These are phyloP conservation scores for Urocitellus parryii DNA, from an alignment of 2,113 vertebrate genomes.

Conservation along the genomic window DNA sequence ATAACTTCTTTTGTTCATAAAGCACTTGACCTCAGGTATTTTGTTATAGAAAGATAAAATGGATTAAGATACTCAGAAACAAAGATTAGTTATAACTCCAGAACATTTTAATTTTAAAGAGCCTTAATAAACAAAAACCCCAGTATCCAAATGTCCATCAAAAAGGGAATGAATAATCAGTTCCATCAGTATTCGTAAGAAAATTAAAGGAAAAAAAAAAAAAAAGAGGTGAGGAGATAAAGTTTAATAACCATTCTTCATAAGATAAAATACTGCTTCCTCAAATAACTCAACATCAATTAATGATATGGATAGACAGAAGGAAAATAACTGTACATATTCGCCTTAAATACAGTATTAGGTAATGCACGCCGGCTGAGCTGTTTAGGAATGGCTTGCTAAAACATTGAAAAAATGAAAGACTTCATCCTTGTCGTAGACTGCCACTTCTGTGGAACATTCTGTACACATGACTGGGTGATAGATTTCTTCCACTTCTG, in stretches of 20 bases:
- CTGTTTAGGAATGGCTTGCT: conserved; percentile 93
- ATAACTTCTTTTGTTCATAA: background rate
- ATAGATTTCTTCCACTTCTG: conserved; percentile 91
- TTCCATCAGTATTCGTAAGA: background rate
- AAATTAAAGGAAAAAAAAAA: background rate
- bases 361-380: background rate
- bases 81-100: conserved; percentile 62
- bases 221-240: background rate
- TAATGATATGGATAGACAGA: background rate
- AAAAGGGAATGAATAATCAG: conserved; percentile 46
- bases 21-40: background rate
- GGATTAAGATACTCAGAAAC: conserved; percentile 46
- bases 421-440: conserved; percentile 97
- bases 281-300: conserved; percentile 54
- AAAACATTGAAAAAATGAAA: conserved; percentile 98
- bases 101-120: conserved; percentile 69
- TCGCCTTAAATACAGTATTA: background rate
- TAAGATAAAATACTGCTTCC: conserved; percentile 55
- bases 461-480: conserved; percentile 95
- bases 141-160: conserved; percentile 56
- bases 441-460: conserved; percentile 96
- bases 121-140: conserved; percentile 71
- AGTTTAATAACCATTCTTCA: conserved; percentile 45
- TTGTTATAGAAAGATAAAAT: background rate
- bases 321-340: background rate